Evolutionary conservation across 1,140 invertebrate genomes (phyloP), one percentile per base, ranked within the genome.

Genomic region (Aricia agestis): DNA sequence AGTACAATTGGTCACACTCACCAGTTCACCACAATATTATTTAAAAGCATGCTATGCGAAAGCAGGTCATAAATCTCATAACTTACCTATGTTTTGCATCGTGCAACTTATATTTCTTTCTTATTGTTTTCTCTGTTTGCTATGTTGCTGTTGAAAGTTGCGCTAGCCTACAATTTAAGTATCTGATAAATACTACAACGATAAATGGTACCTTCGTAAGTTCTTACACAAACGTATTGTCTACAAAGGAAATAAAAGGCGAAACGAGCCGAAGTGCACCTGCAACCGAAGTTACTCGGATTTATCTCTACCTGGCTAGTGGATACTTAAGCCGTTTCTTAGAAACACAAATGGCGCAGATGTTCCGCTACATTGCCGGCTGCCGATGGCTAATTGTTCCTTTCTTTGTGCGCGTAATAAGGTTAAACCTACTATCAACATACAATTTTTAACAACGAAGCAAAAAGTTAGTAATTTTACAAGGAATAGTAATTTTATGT

Each of bases 271-370:
- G 18, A 10, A 63, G 59, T 63, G 59, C 59, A 63, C 59, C 59
- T 63, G 59, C 19, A 63, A 63, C 45, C 45, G 45, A 15, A 63
- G 59, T 19, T 63, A 5, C 9, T 19, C 58, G 17, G 58, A 63
- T 63, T 19, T 63, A 19, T 11, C 17, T 63, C 10, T 63, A 63
- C 59, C 59, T 63, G 59, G 18, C 17, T 63, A 19, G 18, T 19
- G 10, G 18, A 25, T 11, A 19, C 17, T 59, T 59, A 17, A 11
- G 13, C 5, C 19, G 18, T 63, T 19, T 63, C 58, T 59, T 59
- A 17, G 58, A 63, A 63, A 63, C 59, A 63, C 59, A 63, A 63
- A 63, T 19, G 59, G 59, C 17, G 18, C 59, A 63, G 59, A 63
- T 63, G 59, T 63, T 63, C 18, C 59, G 18, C 18, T 18, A 25